These are phyloP conservation scores for Chaenodraco wilsoni DNA, from an alignment of 2,797 vertebrate species.

Conservation along the genomic window DNA sequence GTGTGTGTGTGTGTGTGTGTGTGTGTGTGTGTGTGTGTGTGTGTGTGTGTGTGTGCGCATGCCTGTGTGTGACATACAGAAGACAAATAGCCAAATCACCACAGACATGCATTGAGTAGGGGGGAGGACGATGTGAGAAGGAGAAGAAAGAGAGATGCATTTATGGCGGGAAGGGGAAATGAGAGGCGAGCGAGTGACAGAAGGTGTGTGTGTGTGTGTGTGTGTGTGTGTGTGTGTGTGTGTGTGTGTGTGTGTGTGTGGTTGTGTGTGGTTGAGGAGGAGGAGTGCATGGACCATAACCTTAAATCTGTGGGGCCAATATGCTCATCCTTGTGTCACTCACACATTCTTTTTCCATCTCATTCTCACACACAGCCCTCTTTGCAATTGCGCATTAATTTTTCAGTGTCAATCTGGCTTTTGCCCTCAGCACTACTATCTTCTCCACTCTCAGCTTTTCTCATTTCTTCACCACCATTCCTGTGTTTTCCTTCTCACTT, in stretches of 20 bases:
- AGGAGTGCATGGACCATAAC: conserved; percentile 64
- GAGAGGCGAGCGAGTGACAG: conserved; percentile 35
- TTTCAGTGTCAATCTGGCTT: conserved; percentile 86
- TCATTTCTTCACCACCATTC: conserved; percentile 58
- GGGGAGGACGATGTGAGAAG: conserved; percentile 23
- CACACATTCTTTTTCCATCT: conserved; percentile 65
- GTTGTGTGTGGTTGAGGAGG: conserved; percentile 35
- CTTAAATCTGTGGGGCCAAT: conserved; percentile 77
- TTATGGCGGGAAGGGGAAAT: conserved; percentile 42
- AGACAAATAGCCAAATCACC: conserved; percentile 68
- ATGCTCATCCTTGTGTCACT: conserved; percentile 70
- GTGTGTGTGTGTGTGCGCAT: not conserved
- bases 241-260: not conserved
- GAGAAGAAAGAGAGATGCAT: conserved; percentile 3
- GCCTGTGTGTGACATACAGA: conserved; percentile 23
- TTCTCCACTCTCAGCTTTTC: conserved; percentile 54
- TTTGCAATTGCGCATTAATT: conserved; percentile 83
- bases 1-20: conserved; percentile 7
- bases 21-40: conserved; percentile 5
- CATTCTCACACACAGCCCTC: conserved; percentile 55
- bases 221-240: conserved; percentile 6
- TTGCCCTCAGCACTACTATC: conserved; percentile 73
- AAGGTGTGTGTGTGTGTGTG: conserved; percentile 20
- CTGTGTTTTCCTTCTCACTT: conserved; percentile 42
- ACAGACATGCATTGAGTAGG: conserved; percentile 15